A percentile compares a stretch with the other conserved stretches of the same genome.
These are phyloP conservation scores for Scortum barcoo DNA, from an alignment of 2,113 vertebrate genomes.

Conservation along the genomic window DNA sequence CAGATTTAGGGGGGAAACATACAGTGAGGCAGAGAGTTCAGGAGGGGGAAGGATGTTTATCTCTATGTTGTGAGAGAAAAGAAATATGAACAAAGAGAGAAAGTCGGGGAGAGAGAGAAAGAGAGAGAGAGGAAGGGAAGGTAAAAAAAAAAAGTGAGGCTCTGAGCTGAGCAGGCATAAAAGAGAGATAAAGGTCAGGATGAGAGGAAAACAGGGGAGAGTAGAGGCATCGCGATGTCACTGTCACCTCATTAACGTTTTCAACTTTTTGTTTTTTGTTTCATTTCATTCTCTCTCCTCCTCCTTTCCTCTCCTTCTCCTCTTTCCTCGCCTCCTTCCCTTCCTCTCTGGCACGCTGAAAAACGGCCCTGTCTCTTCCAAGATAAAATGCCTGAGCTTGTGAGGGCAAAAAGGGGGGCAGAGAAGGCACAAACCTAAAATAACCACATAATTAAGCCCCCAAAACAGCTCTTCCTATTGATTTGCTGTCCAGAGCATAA, in stretches of 20 bases:
- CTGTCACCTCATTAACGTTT: constrained; percentile 58
- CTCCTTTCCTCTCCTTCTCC: background rate
- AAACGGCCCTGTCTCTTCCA: constrained; percentile 28
- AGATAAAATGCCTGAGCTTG: constrained; percentile 49
- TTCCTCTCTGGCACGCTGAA: constrained; percentile 35
- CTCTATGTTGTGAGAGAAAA: constrained; percentile 52
- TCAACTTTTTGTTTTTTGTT: constrained; percentile 44
- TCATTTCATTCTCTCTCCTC: constrained; percentile 8
- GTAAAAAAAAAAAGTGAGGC: constrained; percentile 31
- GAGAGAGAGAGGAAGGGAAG: constrained; percentile 25
- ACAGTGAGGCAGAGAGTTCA: constrained; percentile 27
- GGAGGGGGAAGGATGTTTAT: constrained; percentile 43
- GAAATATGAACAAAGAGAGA: constrained; percentile 33
- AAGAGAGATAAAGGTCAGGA: constrained; percentile 69
- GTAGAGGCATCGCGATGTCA: constrained; percentile 40
- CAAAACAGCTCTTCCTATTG: constrained; percentile 62
- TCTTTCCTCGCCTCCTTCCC: background rate
- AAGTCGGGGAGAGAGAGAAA: constrained; percentile 35
- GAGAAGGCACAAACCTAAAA: constrained; percentile 58
- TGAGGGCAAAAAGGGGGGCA: constrained; percentile 46
- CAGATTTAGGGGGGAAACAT: constrained; percentile 38
- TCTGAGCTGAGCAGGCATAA: constrained; percentile 66
- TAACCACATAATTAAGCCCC: constrained; percentile 69
- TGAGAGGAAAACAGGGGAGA: constrained; percentile 41
- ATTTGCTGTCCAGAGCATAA: constrained; percentile 64